phyloP scores from a whole-genome alignment of 1,140 invertebrate genomes.

The Myzus persicae region DNA sequence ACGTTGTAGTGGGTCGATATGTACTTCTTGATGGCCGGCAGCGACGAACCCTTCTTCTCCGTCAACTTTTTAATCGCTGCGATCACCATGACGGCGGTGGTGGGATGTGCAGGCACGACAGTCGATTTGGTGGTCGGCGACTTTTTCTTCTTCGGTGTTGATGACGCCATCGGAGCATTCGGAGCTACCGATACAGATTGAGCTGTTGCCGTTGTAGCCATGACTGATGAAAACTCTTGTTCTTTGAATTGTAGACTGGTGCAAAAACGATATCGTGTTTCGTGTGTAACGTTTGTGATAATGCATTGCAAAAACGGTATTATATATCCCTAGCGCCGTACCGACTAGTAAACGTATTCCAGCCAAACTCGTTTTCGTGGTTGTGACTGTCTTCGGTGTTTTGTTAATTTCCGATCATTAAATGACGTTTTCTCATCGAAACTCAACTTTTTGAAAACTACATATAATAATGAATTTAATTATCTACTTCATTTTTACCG shows the following conservation, averaged over 20 bases:
- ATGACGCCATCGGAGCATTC: too few species aligned
- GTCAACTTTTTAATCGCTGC: neutral
- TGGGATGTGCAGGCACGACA: too few species aligned
- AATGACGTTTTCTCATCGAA: neutral
- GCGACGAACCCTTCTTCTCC: slow-evolving; percentile 61
- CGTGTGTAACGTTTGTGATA: too few species aligned
- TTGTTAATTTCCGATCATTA: neutral
- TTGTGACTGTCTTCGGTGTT: neutral
- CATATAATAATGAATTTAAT: neutral
- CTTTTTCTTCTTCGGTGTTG: too few species aligned
- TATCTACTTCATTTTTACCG: neutral
- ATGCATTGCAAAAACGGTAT: too few species aligned
- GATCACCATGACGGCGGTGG: neutral
- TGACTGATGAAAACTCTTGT: too few species aligned
- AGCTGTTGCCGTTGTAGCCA: too few species aligned
- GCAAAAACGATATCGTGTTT: too few species aligned
- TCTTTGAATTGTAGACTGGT: too few species aligned
- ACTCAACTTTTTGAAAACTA: neutral
- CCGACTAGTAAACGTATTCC: neutral
- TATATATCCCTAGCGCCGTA: neutral
- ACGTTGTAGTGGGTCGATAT: slow-evolving; percentile 66
- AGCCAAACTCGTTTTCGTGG: neutral
- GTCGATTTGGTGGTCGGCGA: too few species aligned
- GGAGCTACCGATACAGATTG: too few species aligned
- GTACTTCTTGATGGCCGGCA: slow-evolving; percentile 70